Conservation (phyloP, 2,113 vertebrate genomes). For the Mola mola region DNA sequence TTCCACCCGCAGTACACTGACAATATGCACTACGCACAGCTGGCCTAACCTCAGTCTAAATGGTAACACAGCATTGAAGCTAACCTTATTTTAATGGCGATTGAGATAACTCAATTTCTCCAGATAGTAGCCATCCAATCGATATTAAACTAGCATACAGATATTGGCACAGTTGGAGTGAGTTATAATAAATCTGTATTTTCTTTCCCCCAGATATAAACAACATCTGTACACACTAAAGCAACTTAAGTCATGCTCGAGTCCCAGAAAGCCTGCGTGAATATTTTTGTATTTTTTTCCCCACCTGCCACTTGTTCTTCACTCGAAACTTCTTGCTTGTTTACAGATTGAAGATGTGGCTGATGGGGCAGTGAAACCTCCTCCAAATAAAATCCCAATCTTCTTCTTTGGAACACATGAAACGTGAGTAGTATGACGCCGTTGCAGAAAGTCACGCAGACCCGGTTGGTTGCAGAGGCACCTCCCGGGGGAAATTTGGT, state of each 20-base stretch:
- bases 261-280: neutral
- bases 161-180: no score
- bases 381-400: conserved; percentile 96
- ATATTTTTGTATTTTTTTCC: neutral
- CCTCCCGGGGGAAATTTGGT: no score
- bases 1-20: no score
- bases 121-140: no score
- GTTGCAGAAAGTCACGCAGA: neutral
- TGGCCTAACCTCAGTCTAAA: conserved; percentile 46
- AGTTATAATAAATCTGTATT: neutral
- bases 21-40: conserved; percentile 38
- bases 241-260: neutral
- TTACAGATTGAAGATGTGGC: conserved; percentile 95
- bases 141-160: no score
- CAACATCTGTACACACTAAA: rapidly evolving
- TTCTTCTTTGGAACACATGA: conserved; percentile 99
- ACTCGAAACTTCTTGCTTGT: conserved; percentile 11
- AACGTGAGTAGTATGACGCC: conserved; percentile 97
- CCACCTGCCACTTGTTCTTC: neutral
- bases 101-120: neutral
- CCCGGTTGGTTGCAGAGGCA: neutral
- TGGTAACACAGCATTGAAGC: conserved; percentile 26
- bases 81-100: conserved; percentile 38
- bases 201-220: neutral
- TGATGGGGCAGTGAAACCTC: conserved; percentile 97